A percentile compares a stretch with the other conserved stretches of the same genome.
phyloP scores from a whole-genome alignment of 1,140 invertebrate genomes.

The Ericerus pela region DNA sequence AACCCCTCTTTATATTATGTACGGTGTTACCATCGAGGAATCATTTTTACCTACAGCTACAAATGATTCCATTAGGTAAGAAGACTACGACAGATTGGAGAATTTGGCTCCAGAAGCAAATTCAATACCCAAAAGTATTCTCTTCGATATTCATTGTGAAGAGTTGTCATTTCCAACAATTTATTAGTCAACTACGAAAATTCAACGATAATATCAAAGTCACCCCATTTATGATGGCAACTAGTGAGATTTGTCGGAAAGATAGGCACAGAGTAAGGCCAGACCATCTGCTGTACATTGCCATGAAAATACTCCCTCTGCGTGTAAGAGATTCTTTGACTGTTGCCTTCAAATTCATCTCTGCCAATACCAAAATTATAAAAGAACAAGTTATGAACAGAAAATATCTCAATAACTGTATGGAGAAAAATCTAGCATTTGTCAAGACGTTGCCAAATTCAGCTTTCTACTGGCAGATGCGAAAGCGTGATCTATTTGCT shows the following conservation, averaged over 20 bases:
- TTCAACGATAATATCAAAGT: slow-evolving; percentile 23
- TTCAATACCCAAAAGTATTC: slow-evolving; percentile 19
- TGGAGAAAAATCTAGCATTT: slow-evolving; percentile 22
- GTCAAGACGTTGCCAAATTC: slow-evolving; percentile 21
- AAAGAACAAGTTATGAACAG: slow-evolving; percentile 17
- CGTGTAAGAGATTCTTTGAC: slow-evolving; percentile 18
- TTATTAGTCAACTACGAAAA: slow-evolving; percentile 26
- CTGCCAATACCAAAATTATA: slow-evolving; percentile 21
- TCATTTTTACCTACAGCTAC: too few relatives aligned
- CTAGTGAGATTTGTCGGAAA: slow-evolving; percentile 21
- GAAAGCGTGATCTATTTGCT: slow-evolving; percentile 31
- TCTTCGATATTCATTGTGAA: slow-evolving; percentile 27
- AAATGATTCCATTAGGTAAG: too few relatives aligned
- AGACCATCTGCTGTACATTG: slow-evolving; percentile 23
- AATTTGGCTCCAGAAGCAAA: slow-evolving; percentile 26
- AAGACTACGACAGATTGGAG: too few relatives aligned
- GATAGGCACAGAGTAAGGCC: slow-evolving; percentile 21
- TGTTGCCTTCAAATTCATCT: slow-evolving; percentile 23
- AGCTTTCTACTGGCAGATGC: slow-evolving; percentile 11
- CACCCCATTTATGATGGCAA: slow-evolving; percentile 21
- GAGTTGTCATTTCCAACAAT: slow-evolving; percentile 30
- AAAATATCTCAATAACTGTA: slow-evolving; percentile 19
- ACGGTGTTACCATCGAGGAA: too few relatives aligned
- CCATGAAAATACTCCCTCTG: slow-evolving; percentile 22
- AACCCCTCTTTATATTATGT: too few relatives aligned